Conservation (phyloP, 1,140 invertebrate genomes). For the Calycopis cecrops region DNA sequence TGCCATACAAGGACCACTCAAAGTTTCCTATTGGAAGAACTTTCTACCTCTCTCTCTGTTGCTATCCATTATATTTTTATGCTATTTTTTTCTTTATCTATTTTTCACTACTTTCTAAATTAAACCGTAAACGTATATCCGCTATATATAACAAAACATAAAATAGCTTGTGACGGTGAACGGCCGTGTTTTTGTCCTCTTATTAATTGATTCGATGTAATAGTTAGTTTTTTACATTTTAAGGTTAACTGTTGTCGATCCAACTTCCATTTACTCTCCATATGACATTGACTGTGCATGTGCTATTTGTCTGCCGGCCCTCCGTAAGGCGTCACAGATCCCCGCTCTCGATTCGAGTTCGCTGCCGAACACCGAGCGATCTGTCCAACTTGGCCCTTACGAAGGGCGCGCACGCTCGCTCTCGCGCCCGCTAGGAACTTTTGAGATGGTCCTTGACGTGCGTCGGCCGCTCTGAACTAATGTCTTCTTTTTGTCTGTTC, state of each 20-base stretch:
- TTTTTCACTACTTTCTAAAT: conserved; percentile 17
- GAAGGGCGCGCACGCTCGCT: conserved; percentile 7
- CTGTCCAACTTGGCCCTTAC: too few species aligned
- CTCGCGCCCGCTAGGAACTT: conserved; percentile 85
- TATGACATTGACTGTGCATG: conserved; percentile 56
- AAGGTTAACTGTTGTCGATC: conserved; percentile 57
- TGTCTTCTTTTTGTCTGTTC: conserved; percentile 70
- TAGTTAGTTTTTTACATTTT: conserved; percentile 65
- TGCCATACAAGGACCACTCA: conserved; percentile 82
- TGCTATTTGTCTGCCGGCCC: conserved; percentile 54
- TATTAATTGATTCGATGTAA: conserved; percentile 69
- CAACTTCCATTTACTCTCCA: conserved; percentile 48
- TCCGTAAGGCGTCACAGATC: background rate
- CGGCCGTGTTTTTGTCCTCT: conserved; percentile 43
- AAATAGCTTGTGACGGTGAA: conserved; percentile 50
- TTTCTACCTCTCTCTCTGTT: conserved; percentile 35
- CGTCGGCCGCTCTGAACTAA: conserved; percentile 69
- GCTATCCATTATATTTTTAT: conserved; percentile 29
- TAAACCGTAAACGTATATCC: conserved; percentile 10
- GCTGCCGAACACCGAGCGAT: background rate
- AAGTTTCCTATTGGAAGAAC: conserved; percentile 77
- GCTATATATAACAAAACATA: conserved; percentile 29
- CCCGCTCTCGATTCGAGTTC: background rate
- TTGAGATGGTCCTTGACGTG: conserved; percentile 96
- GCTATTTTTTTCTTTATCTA: conserved; percentile 22